Evolutionary conservation across 2,113 vertebrate genomes (phyloP), one percentile per base, ranked within the genome.

Genomic region (Poeciliopsis prolifica): DNA sequence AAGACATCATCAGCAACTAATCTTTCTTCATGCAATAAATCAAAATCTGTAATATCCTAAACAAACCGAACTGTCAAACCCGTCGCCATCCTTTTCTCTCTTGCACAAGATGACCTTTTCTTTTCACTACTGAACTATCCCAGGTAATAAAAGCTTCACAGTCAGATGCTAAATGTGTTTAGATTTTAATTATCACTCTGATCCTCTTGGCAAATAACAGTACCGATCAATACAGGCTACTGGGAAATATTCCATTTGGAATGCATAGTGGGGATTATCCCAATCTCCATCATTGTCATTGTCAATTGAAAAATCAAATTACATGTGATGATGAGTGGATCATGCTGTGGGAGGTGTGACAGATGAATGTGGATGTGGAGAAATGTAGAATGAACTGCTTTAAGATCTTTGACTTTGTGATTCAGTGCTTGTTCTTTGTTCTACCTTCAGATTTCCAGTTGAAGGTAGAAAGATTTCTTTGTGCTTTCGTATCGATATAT

Each of bases 141-240:
- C 73, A 92, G 86, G 88, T 91, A 94, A 94, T 93, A 91, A 93
- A 87, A 82, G 84, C 82, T 51, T 64, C 71, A 73, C 78, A 88
- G 88, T 89, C 80, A 86, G 86, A 91, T 89, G 91, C 92, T 91
- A 90, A 92, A 90, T 92, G 89, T 91, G 86, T 92, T 92, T 86
- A 87, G 92, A 88, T 94, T 94, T 94, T 95, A 95, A 94, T 95
- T 93, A 94, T 89, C 83, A 75, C 80, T 75, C 85, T 92, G 93
- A 94, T 94, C 94, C 93, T 79, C 87, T 75, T 81, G 83, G 93
- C 93, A 94, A 95, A 95, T 93, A 94, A 93, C 90, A 93, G 91
- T 91, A 91, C 87, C 81, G 67, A 95, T 95, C 94, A 90, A 95
- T 95, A 92, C 61, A 75, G 79, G 89, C 89, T 89, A 85, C 86